Evolutionary conservation across 2,113 vertebrate species (phyloP).

Genomic region (Erpornis zantholeuca): DNA sequence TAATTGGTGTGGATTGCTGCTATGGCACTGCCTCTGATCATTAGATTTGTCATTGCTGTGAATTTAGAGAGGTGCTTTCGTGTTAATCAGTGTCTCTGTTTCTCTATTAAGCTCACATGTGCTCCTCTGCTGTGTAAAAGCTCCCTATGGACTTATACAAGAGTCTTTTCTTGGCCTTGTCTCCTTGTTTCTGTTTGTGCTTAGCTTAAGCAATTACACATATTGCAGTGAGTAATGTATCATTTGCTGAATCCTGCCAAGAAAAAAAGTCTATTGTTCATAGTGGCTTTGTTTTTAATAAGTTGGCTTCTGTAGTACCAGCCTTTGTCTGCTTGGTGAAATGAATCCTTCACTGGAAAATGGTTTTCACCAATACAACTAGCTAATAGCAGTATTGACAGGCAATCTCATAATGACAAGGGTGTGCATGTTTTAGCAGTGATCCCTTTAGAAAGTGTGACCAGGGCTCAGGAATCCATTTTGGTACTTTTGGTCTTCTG

Average conservation of each 20-base stretch:
- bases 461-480: background rate
- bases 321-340: background rate
- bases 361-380: background rate
- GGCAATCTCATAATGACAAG: background rate
- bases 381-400: background rate
- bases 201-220: background rate
- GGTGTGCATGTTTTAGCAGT: accelerated
- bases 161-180: background rate
- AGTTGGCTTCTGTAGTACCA: background rate
- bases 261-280: background rate
- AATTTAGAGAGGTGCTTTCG: background rate
- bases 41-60: background rate
- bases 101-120: background rate
- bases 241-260: background rate
- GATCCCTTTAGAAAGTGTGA: background rate
- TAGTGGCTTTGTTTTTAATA: background rate
- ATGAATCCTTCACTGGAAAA: background rate
- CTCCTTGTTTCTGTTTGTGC: background rate
- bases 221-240: background rate
- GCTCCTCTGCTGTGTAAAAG: background rate
- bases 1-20: background rate
- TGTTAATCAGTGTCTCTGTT: background rate
- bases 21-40: background rate
- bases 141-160: background rate
- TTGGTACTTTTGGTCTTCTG: background rate